Evolutionary conservation across 1,140 invertebrate genomes (phyloP).

Genomic region (Nebria ingens): DNA sequence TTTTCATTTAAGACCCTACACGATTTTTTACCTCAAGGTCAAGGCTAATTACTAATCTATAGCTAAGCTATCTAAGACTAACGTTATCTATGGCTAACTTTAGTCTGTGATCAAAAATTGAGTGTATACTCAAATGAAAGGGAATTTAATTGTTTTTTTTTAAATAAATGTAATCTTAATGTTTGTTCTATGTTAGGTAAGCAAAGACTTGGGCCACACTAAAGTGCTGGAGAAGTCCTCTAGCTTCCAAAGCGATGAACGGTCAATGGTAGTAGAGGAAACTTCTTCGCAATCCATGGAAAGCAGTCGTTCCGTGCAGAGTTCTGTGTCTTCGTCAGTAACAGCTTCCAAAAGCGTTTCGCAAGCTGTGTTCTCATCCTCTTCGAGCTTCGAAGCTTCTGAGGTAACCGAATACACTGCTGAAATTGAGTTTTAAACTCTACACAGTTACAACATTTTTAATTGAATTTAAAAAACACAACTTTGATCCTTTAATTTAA

Average conservation of each 20-base stretch:
- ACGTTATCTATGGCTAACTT: no score
- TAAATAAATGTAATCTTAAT: neutral
- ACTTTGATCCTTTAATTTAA: no score
- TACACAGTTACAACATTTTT: slow-evolving; percentile 4
- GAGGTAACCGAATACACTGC: slow-evolving; percentile 31
- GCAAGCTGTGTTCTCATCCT: slow-evolving; percentile 24
- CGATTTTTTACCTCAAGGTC: no score
- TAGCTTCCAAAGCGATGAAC: slow-evolving; percentile 26
- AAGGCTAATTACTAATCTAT: no score
- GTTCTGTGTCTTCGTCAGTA: slow-evolving; percentile 24
- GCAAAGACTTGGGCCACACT: slow-evolving; percentile 27
- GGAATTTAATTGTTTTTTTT: neutral
- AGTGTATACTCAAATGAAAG: neutral
- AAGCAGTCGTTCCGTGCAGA: slow-evolving; percentile 22
- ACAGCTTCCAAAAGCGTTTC: slow-evolving; percentile 27
- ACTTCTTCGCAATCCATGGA: slow-evolving; percentile 21
- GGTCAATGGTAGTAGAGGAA: slow-evolving; percentile 27
- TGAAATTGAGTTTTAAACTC: slow-evolving; percentile 21
- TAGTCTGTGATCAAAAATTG: neutral
- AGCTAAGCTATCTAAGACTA: no score
- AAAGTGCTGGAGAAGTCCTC: slow-evolving; percentile 28
- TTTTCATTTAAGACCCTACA: no score
- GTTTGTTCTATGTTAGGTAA: slow-evolving; percentile 20
- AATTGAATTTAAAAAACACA: no score
- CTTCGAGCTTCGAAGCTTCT: slow-evolving; percentile 26